phyloP scores from a whole-genome alignment of 2,113 vertebrate genomes.

The Taurulus bubalis region DNA sequence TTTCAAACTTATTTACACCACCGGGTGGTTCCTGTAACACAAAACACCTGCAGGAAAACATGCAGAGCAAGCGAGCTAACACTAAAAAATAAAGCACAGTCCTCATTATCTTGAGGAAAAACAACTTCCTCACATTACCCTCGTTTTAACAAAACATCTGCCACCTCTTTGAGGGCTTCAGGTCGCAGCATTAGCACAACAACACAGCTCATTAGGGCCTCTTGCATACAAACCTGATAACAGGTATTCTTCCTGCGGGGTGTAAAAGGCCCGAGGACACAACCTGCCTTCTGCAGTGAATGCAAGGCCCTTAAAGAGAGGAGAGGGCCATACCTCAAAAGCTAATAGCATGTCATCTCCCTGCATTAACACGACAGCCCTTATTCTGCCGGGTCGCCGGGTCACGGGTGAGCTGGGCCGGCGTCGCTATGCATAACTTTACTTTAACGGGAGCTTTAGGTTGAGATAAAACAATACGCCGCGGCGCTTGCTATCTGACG shows the following conservation, averaged over 20 bases:
- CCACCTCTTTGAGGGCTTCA: constrained; percentile 64
- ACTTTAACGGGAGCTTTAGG: constrained; percentile 37
- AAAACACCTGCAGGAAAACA: neutral
- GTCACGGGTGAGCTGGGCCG: constrained; percentile 76
- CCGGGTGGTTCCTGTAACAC: neutral
- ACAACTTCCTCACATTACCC: constrained; percentile 73
- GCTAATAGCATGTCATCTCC: constrained; percentile 91
- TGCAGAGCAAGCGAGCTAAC: neutral
- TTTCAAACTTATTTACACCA: constrained; percentile 7
- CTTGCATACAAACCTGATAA: constrained; percentile 71
- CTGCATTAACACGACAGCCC: constrained; percentile 90
- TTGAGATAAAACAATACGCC: constrained; percentile 66
- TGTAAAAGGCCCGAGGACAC: constrained; percentile 74
- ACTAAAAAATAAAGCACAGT: constrained; percentile 7
- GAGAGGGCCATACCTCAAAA: constrained; percentile 85
- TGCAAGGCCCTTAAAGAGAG: constrained; percentile 73
- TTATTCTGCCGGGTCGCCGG: constrained; percentile 79
- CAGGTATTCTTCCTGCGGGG: constrained; percentile 72
- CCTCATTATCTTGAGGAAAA: constrained; percentile 63
- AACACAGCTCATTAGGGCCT: constrained; percentile 77
- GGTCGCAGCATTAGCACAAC: constrained; percentile 75
- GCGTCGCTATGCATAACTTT: constrained; percentile 63
- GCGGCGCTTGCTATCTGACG: constrained; percentile 61
- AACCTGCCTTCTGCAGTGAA: constrained; percentile 83
- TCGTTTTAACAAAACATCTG: constrained; percentile 71